phyloP scores from a whole-genome alignment of 2,113 vertebrate genomes.

The Ardeotis arabs region DNA sequence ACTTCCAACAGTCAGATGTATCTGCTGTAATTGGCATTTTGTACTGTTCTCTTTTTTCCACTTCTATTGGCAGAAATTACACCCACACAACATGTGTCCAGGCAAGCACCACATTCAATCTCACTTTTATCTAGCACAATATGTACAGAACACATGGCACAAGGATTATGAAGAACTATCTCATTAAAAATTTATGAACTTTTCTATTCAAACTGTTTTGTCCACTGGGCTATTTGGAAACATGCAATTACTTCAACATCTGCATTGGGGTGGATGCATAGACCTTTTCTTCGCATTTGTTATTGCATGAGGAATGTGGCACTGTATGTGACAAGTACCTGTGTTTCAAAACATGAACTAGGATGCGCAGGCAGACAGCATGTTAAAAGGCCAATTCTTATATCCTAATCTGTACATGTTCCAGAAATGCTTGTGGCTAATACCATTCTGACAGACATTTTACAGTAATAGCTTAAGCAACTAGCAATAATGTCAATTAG shows the following conservation, averaged over 20 bases:
- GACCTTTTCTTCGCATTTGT: neutral
- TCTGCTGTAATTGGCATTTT: slow-evolving; percentile 14
- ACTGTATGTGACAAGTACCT: neutral
- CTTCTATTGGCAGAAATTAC: slow-evolving; percentile 51
- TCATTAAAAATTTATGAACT: neutral
- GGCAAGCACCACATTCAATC: slow-evolving; percentile 4
- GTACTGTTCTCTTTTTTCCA: slow-evolving; percentile 40
- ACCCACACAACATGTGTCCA: slow-evolving; percentile 61
- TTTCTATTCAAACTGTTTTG: neutral
- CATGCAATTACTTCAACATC: neutral
- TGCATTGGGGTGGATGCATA: neutral
- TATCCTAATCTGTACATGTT: neutral
- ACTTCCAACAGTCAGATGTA: slow-evolving; percentile 8
- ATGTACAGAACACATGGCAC: slow-evolving; percentile 45
- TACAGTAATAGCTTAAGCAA: neutral
- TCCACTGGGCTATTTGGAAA: neutral
- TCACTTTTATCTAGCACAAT: neutral
- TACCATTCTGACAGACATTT: neutral
- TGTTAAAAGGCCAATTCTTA: neutral
- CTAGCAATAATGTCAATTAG: neutral
- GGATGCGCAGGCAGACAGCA: neutral
- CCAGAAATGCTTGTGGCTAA: neutral
- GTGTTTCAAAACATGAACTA: neutral
- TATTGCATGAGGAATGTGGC: neutral
- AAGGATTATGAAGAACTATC: neutral